Evolutionary conservation across 2,797 vertebrate species (phyloP).

Genomic region (Sylvia borin): DNA sequence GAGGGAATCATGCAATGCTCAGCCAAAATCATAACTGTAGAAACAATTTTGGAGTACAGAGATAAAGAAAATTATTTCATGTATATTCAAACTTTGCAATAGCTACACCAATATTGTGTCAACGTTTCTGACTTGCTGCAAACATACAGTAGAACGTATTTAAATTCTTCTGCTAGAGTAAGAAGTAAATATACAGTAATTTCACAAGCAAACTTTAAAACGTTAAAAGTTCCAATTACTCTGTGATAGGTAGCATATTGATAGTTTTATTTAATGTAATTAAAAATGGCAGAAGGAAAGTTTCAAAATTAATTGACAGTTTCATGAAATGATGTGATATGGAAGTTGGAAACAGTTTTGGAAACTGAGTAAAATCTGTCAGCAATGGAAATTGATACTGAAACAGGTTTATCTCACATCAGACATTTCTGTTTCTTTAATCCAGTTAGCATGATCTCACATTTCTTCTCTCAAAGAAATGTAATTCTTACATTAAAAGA

Average conservation of each 20-base stretch:
- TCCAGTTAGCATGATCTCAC: not conserved
- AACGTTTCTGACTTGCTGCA: constrained; percentile 3
- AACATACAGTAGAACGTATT: not conserved
- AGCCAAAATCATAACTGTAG: not conserved
- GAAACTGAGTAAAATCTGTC: not conserved
- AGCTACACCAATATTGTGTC: not conserved
- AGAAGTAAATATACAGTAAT: constrained; percentile 33
- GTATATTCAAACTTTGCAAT: not conserved
- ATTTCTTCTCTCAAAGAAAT: too few species aligned
- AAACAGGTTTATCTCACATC: not conserved
- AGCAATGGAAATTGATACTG: not conserved
- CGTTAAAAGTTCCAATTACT: not conserved
- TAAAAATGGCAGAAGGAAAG: constrained; percentile 7
- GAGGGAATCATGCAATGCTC: not conserved
- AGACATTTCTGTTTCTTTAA: not conserved
- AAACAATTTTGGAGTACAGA: not conserved
- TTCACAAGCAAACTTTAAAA: constrained; percentile 20
- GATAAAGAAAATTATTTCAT: not conserved
- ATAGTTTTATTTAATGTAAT: constrained; percentile 19
- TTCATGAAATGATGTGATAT: not conserved
- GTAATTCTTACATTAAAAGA: not conserved
- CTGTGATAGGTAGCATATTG: not conserved
- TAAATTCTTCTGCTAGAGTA: not conserved
- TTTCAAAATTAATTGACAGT: constrained; percentile 8
- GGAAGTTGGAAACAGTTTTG: not conserved